Conservation (phyloP, 2,113 vertebrate species). For the Phaetusa simplex region DNA sequence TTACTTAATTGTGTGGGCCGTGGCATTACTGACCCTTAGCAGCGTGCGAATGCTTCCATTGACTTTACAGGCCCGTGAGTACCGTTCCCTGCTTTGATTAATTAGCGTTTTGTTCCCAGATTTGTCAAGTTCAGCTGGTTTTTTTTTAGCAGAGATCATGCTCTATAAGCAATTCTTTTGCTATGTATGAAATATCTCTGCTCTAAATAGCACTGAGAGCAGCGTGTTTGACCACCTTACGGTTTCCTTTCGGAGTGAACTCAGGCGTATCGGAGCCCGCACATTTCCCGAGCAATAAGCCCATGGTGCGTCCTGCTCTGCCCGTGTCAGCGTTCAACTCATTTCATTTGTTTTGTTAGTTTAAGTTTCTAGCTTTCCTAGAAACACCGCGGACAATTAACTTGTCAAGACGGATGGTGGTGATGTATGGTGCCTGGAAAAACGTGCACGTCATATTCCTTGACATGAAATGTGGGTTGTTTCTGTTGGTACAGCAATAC, state of each 20-base stretch:
- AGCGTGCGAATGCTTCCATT: background rate
- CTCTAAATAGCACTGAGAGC: background rate
- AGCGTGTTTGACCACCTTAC: background rate
- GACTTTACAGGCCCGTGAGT: background rate
- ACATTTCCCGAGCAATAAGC: background rate
- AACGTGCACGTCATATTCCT: background rate
- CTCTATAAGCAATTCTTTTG: constrained; percentile 8
- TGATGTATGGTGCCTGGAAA: constrained; percentile 31
- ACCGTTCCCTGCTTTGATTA: background rate
- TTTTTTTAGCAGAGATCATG: background rate
- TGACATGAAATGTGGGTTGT: background rate
- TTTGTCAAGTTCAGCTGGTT: background rate
- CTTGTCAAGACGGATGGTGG: background rate
- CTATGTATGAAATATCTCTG: background rate
- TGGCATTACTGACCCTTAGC: background rate
- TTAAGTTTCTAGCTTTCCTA: constrained; percentile 25
- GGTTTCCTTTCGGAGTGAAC: background rate
- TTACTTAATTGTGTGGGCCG: background rate
- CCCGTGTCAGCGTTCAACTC: background rate
- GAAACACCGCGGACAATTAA: constrained; percentile 25
- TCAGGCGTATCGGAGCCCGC: background rate
- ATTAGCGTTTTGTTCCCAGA: constrained; percentile 27
- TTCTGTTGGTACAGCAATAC: background rate
- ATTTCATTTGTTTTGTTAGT: background rate
- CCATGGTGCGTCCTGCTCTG: background rate